Percentiles rank a stretch among this genome's conserved stretches.
phyloP scores from a whole-genome alignment of 2,797 vertebrate species.

The Tolypeutes matacus region DNA sequence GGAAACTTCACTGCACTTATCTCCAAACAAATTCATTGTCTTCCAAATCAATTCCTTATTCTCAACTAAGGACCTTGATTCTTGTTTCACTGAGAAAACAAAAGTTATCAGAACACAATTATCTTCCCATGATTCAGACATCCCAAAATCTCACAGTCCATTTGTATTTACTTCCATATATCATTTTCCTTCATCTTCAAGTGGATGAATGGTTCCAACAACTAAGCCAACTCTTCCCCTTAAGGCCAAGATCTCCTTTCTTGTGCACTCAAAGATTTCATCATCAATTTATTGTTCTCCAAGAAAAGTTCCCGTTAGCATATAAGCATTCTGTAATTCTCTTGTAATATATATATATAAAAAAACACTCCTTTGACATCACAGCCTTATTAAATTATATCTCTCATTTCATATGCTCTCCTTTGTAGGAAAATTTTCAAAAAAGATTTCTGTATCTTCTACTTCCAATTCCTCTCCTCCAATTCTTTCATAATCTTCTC shows the following conservation, averaged over 20 bases:
- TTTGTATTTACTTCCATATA: neutral
- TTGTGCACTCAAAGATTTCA: neutral
- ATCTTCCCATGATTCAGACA: neutral
- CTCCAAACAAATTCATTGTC: neutral
- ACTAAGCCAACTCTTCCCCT: neutral
- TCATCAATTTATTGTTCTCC: neutral
- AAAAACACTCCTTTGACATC: neutral
- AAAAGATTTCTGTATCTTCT: neutral
- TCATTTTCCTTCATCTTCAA: neutral
- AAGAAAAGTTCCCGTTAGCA: neutral
- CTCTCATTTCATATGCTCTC: neutral
- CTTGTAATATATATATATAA: neutral
- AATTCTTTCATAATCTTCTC: constrained; percentile 3
- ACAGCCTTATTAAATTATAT: neutral
- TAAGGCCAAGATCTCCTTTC: neutral
- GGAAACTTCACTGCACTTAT: neutral
- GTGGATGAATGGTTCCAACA: neutral
- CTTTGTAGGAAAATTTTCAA: neutral
- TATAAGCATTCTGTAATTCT: neutral
- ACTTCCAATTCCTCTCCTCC: neutral
- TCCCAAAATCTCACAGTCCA: neutral
- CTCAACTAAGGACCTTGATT: neutral
- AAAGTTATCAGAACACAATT: neutral
- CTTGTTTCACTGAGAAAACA: neutral
- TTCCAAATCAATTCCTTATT: constrained; percentile 3